Conservation (phyloP, 2,888 invertebrate species). For the Xanthia icteritia region DNA sequence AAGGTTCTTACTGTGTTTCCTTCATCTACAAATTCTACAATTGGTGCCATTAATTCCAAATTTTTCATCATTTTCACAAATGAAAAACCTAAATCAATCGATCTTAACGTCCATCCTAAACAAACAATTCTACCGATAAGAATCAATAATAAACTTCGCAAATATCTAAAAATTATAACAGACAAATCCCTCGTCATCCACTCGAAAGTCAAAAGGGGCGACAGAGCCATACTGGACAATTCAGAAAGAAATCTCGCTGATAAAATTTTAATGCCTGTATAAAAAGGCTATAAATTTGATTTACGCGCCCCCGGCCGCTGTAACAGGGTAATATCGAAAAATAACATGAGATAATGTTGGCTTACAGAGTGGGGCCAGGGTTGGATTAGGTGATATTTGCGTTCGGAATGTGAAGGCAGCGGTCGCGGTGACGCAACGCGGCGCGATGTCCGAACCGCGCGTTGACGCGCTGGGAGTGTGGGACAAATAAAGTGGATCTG, state of each 20-base stretch:
- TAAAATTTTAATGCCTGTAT: conserved; percentile 90
- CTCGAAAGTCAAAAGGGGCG: conserved; percentile 79
- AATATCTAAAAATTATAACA: conserved; percentile 52
- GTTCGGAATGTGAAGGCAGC: conserved; percentile 67
- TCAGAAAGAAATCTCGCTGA: conserved; percentile 87
- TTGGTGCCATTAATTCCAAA: background rate
- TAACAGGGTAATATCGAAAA: conserved; percentile 89
- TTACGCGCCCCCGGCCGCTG: conserved; percentile 85
- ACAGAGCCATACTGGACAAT: conserved; percentile 84
- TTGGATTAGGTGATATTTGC: conserved; percentile 82
- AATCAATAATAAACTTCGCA: conserved; percentile 27
- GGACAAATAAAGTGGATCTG: conserved; percentile 18
- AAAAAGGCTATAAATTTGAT: conserved; percentile 90
- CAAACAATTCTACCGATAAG: background rate
- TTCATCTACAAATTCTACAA: background rate
- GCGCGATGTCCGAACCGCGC: background rate
- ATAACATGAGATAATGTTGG: conserved; percentile 89
- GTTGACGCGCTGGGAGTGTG: background rate
- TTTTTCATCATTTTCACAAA: background rate
- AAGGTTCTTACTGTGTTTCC: background rate
- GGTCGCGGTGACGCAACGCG: conserved; percentile 26
- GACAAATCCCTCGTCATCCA: conserved; percentile 69
- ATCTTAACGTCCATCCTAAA: background rate
- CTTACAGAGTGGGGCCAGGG: conserved; percentile 82
- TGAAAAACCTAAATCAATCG: background rate